Evolutionary conservation across 2,113 vertebrate genomes (phyloP).

Genomic region (Bambusicola thoracicus): DNA sequence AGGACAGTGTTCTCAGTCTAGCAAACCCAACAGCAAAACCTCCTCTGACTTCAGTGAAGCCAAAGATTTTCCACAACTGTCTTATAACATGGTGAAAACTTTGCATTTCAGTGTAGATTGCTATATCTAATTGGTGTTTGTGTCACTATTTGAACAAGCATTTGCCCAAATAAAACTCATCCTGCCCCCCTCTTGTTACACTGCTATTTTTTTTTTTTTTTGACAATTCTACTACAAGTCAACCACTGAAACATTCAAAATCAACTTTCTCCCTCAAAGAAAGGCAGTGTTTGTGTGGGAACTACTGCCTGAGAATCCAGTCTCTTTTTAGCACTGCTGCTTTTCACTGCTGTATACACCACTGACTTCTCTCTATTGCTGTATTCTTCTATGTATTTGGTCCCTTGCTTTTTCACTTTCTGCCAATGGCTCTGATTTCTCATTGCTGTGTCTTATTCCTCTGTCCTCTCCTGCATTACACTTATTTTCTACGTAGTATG

Average conservation of each 20-base stretch:
- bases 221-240: not conserved
- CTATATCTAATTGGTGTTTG: not conserved
- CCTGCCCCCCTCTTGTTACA: not conserved
- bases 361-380: not conserved
- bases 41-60: not conserved
- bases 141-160: not conserved
- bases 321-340: not conserved
- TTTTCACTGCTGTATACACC: not conserved
- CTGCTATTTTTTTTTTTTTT: not conserved
- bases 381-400: not conserved
- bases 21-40: not conserved
- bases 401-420: not conserved
- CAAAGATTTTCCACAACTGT: not conserved
- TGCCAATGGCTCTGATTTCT: not conserved
- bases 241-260: not conserved
- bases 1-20: not conserved
- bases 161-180: accelerated
- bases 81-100: not conserved
- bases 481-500: not conserved
- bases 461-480: not conserved
- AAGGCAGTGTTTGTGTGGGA: not conserved
- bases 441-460: not conserved
- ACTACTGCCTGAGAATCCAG: not conserved
- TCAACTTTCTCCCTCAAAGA: not conserved
- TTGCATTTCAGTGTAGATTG: not conserved